Conservation (phyloP, 2,888 invertebrate genomes). For the Dicyrtoma fusca region DNA sequence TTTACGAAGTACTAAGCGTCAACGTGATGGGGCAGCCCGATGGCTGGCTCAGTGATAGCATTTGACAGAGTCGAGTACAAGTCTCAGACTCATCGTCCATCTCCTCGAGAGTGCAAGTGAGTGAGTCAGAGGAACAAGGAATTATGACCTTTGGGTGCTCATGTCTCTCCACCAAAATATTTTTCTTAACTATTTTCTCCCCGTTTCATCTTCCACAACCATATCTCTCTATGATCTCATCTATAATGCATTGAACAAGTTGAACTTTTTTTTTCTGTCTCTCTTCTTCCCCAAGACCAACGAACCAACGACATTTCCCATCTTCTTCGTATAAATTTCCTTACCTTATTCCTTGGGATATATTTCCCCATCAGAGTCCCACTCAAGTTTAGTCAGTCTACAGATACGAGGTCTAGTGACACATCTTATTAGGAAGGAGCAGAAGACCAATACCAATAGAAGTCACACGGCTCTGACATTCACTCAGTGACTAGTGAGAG, state of each 20-base stretch:
- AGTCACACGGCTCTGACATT: too few relatives aligned
- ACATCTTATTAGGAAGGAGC: too few relatives aligned
- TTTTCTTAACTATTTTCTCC: constrained; percentile 23
- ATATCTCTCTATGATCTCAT: constrained; percentile 26
- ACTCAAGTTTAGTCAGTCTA: too few relatives aligned
- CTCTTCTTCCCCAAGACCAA: constrained; percentile 6
- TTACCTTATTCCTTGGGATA: constrained; percentile 16
- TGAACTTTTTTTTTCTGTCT: constrained; percentile 16
- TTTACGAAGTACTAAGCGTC: too few relatives aligned
- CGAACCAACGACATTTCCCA: constrained; percentile 10
- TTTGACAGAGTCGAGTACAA: too few relatives aligned
- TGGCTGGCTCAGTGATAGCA: too few relatives aligned
- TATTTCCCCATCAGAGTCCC: too few relatives aligned
- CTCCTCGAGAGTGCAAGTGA: constrained; percentile 27
- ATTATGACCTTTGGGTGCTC: constrained; percentile 53
- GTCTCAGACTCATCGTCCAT: too few relatives aligned
- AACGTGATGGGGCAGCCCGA: too few relatives aligned
- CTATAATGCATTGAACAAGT: constrained; percentile 36
- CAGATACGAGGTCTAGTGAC: too few relatives aligned
- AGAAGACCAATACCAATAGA: too few relatives aligned
- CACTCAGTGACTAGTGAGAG: too few relatives aligned
- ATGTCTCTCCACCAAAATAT: constrained; percentile 31
- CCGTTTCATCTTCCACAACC: constrained; percentile 6
- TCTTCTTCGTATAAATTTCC: constrained; percentile 17
- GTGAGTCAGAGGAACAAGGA: constrained; percentile 34